Evolutionary conservation across 1,140 invertebrate genomes (phyloP).

Genomic region (Octopus bimaculoides): DNA sequence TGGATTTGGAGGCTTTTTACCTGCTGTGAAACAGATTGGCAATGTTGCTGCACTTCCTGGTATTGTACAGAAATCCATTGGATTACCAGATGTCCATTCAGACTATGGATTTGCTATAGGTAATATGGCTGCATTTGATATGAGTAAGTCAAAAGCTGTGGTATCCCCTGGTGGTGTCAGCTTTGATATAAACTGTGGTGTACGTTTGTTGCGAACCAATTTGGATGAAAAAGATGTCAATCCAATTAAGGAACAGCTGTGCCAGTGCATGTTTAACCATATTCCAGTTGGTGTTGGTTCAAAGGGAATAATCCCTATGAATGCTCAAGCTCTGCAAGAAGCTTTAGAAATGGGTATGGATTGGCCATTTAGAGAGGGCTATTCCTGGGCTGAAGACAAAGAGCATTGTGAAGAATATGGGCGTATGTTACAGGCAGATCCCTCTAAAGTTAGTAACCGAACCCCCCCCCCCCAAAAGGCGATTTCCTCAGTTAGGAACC

Average conservation of each 20-base stretch:
- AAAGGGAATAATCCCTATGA: conserved; percentile 99
- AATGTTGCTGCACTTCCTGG: conserved; percentile 98
- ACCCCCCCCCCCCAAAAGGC: conserved; percentile 99
- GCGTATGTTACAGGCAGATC: conserved; percentile 98
- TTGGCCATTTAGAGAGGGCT: conserved; percentile 98
- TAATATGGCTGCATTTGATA: conserved; percentile 99
- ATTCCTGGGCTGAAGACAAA: conserved; percentile 99
- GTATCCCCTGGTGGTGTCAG: conserved; percentile 98
- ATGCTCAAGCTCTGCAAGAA: conserved; percentile 92
- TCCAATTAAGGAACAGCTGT: conserved; percentile 95
- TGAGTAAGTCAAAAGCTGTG: conserved; percentile 85
- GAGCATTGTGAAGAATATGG: conserved; percentile 99
- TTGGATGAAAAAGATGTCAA: conserved; percentile 90
- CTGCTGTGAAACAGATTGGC: conserved; percentile 98
- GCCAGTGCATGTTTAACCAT: conserved; percentile 98
- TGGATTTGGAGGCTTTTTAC: conserved; percentile 85
- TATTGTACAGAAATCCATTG: conserved; percentile 78
- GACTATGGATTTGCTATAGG: conserved; percentile 99
- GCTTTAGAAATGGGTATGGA: conserved; percentile 98
- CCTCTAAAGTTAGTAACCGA: conserved; percentile 83
- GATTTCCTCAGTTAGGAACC: conserved; percentile 93
- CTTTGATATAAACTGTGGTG: conserved; percentile 99
- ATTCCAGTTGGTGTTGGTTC: conserved; percentile 98
- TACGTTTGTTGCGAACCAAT: conserved; percentile 92
- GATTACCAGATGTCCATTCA: conserved; percentile 97